Conservation (phyloP, 1,140 invertebrate species). For the Stratiolaelaps scimitus region DNA sequence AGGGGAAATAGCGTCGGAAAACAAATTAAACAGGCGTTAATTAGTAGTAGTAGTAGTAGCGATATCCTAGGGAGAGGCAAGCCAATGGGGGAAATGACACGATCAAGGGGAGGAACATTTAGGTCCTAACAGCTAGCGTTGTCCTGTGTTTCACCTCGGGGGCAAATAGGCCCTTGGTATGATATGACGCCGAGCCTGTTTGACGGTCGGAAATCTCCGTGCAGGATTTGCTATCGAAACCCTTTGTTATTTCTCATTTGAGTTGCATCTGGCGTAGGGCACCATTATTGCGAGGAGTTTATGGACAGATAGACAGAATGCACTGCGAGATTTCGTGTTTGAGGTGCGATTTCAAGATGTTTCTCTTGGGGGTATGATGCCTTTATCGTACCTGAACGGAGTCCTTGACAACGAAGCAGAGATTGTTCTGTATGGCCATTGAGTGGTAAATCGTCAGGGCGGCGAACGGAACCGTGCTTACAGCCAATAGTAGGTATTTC, state of each 20-base stretch:
- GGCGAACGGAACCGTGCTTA: constrained; percentile 4
- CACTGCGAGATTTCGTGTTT: not conserved
- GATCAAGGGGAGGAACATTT: too few species aligned
- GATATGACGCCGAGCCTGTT: too few species aligned
- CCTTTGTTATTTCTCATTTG: not conserved
- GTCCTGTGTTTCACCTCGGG: too few species aligned
- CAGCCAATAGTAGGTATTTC: not conserved
- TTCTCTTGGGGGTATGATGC: not conserved
- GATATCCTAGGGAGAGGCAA: too few species aligned
- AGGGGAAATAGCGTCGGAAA: not conserved
- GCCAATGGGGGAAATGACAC: too few species aligned
- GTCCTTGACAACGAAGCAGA: constrained; percentile 17
- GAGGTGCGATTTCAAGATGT: not conserved
- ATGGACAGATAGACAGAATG: not conserved
- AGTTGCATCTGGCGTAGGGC: not conserved
- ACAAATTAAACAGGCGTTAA: too few species aligned
- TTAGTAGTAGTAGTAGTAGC: too few species aligned
- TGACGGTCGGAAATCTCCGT: not conserved
- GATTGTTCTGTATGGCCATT: not conserved
- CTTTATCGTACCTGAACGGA: not conserved
- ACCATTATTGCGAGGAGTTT: not conserved
- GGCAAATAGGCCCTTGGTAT: too few species aligned
- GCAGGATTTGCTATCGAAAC: not conserved
- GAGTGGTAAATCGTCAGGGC: constrained; percentile 13
- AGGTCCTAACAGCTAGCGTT: too few species aligned